A percentile compares a stretch with the other conserved stretches of the same genome.
phyloP scores from a whole-genome alignment of 2,888 invertebrate species.

The Eubasilissa splendida region DNA sequence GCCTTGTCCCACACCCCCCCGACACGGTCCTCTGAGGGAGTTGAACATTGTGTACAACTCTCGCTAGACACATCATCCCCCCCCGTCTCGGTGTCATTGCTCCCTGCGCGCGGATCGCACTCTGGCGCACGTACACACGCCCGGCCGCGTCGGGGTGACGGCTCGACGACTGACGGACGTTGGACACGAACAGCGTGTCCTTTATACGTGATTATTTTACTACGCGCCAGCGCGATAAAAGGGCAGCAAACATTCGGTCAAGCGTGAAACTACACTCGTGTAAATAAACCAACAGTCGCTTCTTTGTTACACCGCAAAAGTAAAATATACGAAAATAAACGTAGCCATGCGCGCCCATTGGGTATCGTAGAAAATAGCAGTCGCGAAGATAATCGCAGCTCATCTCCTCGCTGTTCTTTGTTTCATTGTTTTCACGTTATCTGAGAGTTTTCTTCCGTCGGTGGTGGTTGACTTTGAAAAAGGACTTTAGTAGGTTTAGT shows the following conservation, averaged over 20 bases:
- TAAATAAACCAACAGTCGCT: not conserved
- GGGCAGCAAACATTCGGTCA: constrained; percentile 17
- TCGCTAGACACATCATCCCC: constrained; percentile 21
- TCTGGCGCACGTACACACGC: constrained; percentile 37
- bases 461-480: too few species aligned
- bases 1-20: too few species aligned
- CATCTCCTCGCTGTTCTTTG: too few species aligned
- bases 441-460: too few species aligned
- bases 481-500: too few species aligned
- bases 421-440: too few species aligned
- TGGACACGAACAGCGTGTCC: not conserved
- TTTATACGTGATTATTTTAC: not conserved
- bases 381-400: too few species aligned
- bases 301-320: constrained; percentile 10
- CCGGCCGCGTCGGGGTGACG: too few species aligned
- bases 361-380: too few species aligned
- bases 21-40: not conserved
- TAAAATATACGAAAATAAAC: not conserved
- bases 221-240: not conserved
- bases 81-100: constrained; percentile 45
- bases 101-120: constrained; percentile 49
- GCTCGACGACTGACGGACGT: not conserved
- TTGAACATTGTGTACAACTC: constrained; percentile 41
- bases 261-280: not conserved
- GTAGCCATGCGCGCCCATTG: not conserved